Percentiles rank a stretch among this genome's conserved stretches.
Conservation (phyloP, 92 coral and sea anemone species). For the Metridium senile region DNA sequence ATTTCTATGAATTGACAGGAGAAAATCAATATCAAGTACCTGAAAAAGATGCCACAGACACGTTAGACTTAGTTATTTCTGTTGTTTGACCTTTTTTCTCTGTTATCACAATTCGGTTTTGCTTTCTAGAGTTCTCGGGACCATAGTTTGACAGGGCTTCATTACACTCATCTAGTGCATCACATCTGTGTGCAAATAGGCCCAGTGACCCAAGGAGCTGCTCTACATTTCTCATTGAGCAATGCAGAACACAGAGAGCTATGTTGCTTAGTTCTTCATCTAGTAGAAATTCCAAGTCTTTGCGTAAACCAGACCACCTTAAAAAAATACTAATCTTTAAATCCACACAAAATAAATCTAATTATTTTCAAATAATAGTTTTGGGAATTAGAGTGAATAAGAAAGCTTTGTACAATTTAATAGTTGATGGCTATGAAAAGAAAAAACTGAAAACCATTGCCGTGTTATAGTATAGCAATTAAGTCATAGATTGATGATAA, state of each 20-base stretch:
- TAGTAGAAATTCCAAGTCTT: conserved; percentile 12
- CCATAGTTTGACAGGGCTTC: conserved; percentile 2
- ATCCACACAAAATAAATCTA: no score
- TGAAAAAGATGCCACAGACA: conserved; percentile 13
- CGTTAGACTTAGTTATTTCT: conserved; percentile 8
- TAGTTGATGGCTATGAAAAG: no score
- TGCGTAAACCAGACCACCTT: conserved; percentile 17
- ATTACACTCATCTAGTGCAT: conserved; percentile 4
- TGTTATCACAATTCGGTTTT: not conserved
- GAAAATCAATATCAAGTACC: not conserved
- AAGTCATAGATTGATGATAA: no score
- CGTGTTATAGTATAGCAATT: no score
- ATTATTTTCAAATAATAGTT: no score
- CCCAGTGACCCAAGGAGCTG: conserved; percentile 19
- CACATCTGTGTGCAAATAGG: conserved; percentile 10
- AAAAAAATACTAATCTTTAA: not conserved
- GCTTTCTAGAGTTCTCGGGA: conserved; percentile 15
- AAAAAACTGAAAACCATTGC: no score
- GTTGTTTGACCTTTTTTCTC: conserved; percentile 14
- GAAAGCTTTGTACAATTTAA: no score
- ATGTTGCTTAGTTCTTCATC: conserved; percentile 17
- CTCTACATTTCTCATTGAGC: conserved; percentile 9
- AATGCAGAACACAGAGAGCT: conserved; percentile 7
- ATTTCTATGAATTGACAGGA: not conserved
- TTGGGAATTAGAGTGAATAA: no score